Percentiles rank a stretch among this genome's conserved stretches.
phyloP scores from a whole-genome alignment of 2,888 invertebrate species.

The Tiphia femorata region DNA sequence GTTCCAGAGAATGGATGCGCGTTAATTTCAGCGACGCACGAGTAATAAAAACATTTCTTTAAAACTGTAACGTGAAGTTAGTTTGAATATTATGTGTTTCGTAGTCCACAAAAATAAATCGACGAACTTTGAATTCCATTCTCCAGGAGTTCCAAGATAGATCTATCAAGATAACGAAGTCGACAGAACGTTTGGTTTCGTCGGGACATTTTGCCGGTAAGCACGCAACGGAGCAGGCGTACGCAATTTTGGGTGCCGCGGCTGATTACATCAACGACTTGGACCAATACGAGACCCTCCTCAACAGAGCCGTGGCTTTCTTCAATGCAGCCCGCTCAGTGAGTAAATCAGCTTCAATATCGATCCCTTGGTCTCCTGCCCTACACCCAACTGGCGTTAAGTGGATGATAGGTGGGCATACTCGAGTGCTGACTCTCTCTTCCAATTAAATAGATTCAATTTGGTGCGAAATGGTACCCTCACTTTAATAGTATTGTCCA shows the following conservation, averaged over 20 bases:
- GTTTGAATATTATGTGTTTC: too few relatives aligned
- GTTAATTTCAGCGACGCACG: too few relatives aligned
- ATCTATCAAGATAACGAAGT: constrained; percentile 81
- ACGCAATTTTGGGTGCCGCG: constrained; percentile 75
- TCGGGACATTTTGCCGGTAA: constrained; percentile 80
- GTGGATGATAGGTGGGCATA: neutral
- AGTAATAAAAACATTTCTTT: too few relatives aligned
- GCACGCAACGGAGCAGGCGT: constrained; percentile 77
- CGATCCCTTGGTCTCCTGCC: constrained; percentile 8
- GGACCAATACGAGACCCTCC: constrained; percentile 78
- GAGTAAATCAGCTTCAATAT: constrained; percentile 56
- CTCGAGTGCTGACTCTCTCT: too few relatives aligned
- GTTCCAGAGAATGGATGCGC: too few relatives aligned
- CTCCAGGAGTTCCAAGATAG: constrained; percentile 78
- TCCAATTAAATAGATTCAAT: too few relatives aligned
- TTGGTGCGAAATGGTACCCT: too few relatives aligned
- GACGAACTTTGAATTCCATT: too few relatives aligned
- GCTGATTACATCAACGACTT: constrained; percentile 80
- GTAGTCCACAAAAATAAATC: too few relatives aligned
- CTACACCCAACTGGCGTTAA: neutral
- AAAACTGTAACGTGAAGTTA: too few relatives aligned
- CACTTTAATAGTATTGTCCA: too few relatives aligned
- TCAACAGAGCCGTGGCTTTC: constrained; percentile 79
- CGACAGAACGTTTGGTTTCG: constrained; percentile 81
- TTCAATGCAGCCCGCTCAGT: constrained; percentile 79